phyloP scores from a whole-genome alignment of 2,113 vertebrate species.

The Stictonetta naevosa region DNA sequence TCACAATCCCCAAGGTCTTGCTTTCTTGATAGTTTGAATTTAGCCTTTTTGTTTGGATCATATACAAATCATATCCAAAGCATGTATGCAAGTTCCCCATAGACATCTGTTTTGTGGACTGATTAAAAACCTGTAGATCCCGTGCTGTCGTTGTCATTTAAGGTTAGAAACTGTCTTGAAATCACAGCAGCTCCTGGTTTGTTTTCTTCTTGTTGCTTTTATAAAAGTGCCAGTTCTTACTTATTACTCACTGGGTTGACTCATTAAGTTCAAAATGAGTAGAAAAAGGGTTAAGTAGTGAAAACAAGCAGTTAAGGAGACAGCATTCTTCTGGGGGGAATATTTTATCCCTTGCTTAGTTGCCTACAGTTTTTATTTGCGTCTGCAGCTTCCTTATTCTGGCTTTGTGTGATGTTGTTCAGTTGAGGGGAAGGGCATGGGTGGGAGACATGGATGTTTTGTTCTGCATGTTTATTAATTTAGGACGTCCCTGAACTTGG shows the following conservation, averaged over 20 bases:
- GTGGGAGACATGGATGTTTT: neutral
- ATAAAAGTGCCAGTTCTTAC: neutral
- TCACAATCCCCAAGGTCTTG: neutral
- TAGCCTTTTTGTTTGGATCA: neutral
- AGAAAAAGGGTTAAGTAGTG: neutral
- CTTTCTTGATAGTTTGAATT: neutral
- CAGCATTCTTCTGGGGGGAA: neutral
- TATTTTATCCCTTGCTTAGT: neutral
- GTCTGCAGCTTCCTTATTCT: neutral
- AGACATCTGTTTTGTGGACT: neutral
- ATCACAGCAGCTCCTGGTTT: neutral
- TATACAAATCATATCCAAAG: neutral
- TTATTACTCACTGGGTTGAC: neutral
- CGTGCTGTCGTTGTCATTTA: rapidly evolving
- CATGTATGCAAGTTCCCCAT: too few relatives aligned
- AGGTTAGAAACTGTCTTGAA: neutral
- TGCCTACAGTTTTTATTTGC: neutral
- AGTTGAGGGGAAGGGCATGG: neutral
- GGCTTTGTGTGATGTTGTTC: rapidly evolving
- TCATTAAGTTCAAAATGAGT: neutral
- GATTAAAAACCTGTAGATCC: neutral
- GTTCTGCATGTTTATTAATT: neutral
- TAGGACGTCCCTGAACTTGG: neutral
- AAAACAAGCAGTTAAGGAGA: neutral
- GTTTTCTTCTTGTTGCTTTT: neutral